These are phyloP conservation scores for Stenodema calcarata DNA, from an alignment of 2,888 invertebrate species.

Conservation along the genomic window DNA sequence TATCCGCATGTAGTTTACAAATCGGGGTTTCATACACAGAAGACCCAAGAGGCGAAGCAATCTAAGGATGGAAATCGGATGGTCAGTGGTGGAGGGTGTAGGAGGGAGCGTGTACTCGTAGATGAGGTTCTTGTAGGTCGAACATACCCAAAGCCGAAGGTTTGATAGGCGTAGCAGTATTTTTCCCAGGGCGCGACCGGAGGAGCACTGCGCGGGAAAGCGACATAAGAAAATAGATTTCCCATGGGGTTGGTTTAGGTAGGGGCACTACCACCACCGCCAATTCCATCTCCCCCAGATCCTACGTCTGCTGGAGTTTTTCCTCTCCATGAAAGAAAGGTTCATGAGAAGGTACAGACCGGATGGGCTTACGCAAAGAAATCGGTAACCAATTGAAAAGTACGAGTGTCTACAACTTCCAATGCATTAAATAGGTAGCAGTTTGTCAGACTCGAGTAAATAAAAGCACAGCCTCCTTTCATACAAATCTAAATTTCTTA, in stretches of 20 bases:
- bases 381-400: no score
- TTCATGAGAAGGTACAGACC: no score
- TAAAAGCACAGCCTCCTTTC: no score
- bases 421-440: no score
- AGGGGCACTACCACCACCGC: background rate
- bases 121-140: no score
- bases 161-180: background rate
- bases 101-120: background rate
- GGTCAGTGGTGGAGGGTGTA: background rate
- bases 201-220: background rate
- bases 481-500: no score
- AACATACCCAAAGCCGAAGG: background rate
- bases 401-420: no score
- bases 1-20: background rate
- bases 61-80: background rate
- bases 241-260: background rate
- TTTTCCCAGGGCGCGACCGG: background rate
- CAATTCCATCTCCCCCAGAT: background rate
- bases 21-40: background rate
- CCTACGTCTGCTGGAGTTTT: background rate
- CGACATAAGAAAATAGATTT: background rate
- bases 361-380: no score
- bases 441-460: no score
- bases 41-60: background rate
- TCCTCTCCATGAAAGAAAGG: background rate